phyloP scores from a whole-genome alignment of 2,113 vertebrate species.

The Hylia prasina region DNA sequence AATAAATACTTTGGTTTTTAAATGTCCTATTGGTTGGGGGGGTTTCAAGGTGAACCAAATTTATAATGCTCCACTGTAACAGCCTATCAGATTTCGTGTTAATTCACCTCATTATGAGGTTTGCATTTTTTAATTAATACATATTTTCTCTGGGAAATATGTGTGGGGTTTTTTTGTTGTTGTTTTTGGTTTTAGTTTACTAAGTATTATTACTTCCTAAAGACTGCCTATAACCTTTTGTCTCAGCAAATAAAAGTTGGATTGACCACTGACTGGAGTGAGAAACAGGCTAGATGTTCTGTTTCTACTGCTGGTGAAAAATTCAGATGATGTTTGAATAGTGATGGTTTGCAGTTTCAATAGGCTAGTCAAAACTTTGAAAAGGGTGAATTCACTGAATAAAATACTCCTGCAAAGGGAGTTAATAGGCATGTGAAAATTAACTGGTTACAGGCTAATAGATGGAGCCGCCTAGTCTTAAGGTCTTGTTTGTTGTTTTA shows the following conservation, averaged over 20 bases:
- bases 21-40: fast-evolving
- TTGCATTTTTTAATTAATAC: neutral
- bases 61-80: neutral
- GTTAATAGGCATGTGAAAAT: neutral
- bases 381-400: neutral
- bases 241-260: neutral
- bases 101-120: neutral
- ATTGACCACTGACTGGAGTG: neutral
- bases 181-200: neutral
- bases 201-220: neutral
- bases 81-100: neutral
- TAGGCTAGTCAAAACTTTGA: neutral
- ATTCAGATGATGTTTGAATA: neutral
- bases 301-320: neutral
- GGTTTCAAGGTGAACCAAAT: neutral
- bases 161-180: neutral
- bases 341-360: neutral
- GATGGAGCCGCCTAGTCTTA: neutral
- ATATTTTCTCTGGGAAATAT: neutral
- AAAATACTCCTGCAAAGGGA: neutral
- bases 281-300: neutral
- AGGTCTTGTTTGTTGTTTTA: neutral
- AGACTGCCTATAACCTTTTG: neutral
- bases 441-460: neutral
- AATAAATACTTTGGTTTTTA: neutral